Percentiles rank a stretch among this genome's conserved stretches.
Evolutionary conservation across 1,140 invertebrate genomes (phyloP).

Genomic region (Penaeus vannamei): DNA sequence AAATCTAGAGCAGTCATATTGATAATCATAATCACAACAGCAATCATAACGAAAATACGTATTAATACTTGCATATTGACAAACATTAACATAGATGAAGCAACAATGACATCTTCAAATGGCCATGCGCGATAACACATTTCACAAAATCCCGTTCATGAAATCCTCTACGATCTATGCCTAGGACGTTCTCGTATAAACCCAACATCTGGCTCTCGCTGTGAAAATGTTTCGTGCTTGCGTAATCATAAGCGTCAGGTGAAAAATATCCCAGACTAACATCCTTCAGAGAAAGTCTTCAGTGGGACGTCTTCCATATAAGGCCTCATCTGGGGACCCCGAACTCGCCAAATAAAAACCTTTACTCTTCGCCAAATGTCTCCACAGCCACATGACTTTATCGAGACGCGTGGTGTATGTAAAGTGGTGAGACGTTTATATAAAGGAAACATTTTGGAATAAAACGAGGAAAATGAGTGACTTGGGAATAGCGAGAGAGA

Average conservation of each 20-base stretch:
- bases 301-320: slow-evolving; percentile 51
- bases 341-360: slow-evolving; percentile 41
- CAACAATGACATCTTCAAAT: too few species aligned
- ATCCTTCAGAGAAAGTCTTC: slow-evolving; percentile 44
- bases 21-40: too few species aligned
- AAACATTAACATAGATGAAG: too few species aligned
- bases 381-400: background rate
- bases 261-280: slow-evolving; percentile 53
- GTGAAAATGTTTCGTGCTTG: slow-evolving; percentile 17
- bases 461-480: slow-evolving; percentile 26
- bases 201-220: too few species aligned
- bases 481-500: slow-evolving; percentile 11
- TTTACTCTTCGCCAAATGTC: too few species aligned
- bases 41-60: too few species aligned
- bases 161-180: too few species aligned
- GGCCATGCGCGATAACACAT: too few species aligned
- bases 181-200: too few species aligned
- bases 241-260: slow-evolving; percentile 36
- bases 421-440: background rate
- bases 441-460: background rate
- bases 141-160: too few species aligned
- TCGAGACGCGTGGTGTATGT: background rate
- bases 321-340: slow-evolving; percentile 34
- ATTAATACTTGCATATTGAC: too few species aligned
- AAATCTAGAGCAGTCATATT: background rate